Percentiles rank a stretch among this genome's conserved stretches.
Evolutionary conservation across 2,888 invertebrate genomes (phyloP).

Genomic region (Campopleginae sp.): DNA sequence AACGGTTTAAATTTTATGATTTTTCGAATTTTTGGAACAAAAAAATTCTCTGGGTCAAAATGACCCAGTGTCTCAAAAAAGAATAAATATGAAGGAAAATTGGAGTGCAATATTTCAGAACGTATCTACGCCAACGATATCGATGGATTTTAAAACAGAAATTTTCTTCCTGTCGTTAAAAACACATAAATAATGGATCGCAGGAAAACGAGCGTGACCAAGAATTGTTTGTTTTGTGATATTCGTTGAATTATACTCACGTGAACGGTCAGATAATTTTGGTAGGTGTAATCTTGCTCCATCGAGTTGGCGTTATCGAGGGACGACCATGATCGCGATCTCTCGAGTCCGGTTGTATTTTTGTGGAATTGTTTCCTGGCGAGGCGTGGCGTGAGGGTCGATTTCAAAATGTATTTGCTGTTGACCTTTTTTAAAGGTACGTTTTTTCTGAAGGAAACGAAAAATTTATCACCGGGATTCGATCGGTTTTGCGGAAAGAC

Average conservation of each 20-base stretch:
- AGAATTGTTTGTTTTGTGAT: background rate
- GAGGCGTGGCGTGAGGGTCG: slow-evolving; percentile 91
- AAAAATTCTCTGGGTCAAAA: background rate
- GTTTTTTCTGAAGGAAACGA: slow-evolving; percentile 86
- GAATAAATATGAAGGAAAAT: no score
- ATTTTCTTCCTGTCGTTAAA: background rate
- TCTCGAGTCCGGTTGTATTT: slow-evolving; percentile 87
- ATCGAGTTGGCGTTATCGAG: slow-evolving; percentile 86
- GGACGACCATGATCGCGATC: slow-evolving; percentile 90
- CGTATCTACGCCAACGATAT: no score
- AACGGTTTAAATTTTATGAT: no score
- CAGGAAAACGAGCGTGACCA: background rate
- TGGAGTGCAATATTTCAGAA: no score
- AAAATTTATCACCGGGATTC: background rate
- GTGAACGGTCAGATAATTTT: slow-evolving; percentile 91
- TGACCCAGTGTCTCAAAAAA: background rate
- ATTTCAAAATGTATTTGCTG: slow-evolving; percentile 93
- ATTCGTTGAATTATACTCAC: slow-evolving; percentile 84
- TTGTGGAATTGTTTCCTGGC: slow-evolving; percentile 90
- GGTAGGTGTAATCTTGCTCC: slow-evolving; percentile 87
- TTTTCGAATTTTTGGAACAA: no score
- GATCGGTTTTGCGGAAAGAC: background rate
- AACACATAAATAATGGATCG: background rate
- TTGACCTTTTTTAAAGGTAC: slow-evolving; percentile 90
- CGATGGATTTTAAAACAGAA: background rate